phyloP scores from a whole-genome alignment of 2,113 vertebrate genomes.

The Varanus salvator region DNA sequence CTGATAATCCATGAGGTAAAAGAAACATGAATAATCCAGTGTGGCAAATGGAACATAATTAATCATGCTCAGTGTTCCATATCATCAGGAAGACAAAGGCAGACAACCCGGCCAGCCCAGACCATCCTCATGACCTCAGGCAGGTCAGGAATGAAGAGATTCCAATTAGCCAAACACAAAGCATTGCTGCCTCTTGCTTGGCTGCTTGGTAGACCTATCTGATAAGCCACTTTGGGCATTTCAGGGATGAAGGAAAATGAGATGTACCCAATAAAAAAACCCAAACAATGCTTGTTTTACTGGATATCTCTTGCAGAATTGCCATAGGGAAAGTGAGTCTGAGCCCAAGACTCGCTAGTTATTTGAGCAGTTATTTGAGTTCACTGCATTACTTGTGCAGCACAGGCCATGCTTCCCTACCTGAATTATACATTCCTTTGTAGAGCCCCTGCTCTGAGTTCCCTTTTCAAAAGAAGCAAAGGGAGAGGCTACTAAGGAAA shows the following conservation, averaged over 20 bases:
- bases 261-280: background rate
- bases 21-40: conserved; percentile 33
- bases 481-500: background rate
- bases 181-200: background rate
- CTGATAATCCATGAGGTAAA: background rate
- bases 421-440: background rate
- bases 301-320: conserved; percentile 43
- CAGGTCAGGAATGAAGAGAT: conserved; percentile 27
- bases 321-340: conserved; percentile 28
- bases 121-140: conserved; percentile 11
- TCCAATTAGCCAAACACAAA: conserved; percentile 43
- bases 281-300: conserved; percentile 26
- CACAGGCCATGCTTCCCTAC: conserved; percentile 39
- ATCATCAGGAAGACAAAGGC: conserved; percentile 17
- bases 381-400: conserved; percentile 47
- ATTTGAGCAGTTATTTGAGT: background rate
- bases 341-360: background rate
- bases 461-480: background rate
- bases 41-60: conserved; percentile 34
- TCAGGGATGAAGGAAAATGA: background rate
- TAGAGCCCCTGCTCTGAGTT: background rate
- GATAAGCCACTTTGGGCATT: background rate
- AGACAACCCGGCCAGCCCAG: conserved; percentile 36
- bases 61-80: conserved; percentile 52
- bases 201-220: background rate